Base-by-base conservation (phyloP, 1,140 invertebrate genomes). In the Chironomus tepperi region DNA sequence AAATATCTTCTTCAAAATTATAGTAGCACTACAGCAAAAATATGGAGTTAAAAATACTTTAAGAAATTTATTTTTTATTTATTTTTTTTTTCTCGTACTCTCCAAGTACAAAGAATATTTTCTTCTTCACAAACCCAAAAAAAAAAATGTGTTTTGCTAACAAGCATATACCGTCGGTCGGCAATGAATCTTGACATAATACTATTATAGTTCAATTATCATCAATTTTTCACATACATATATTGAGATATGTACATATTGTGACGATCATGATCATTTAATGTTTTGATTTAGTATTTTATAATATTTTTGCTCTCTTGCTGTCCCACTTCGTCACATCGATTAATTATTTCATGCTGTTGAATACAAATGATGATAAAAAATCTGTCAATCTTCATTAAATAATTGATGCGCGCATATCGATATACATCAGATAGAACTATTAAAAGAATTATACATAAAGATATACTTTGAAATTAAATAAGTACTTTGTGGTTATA, bases 191-290 rank as follows among this genome's bases (percentile, higher is more conserved):
- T 57, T 57, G 47, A 57, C 47, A 57, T 57, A 57, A 57, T 57
- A 57, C 47, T 57, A 57, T 57, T 57, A 57, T 57, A 57, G 47
- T 57, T 57, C 47, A 57, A 57, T 57, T 57, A 57, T 57, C 47
- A 57, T n/a, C n/a, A 57, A n/a, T 34, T 34, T 34, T 34, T 34
- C 24, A 34, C 24, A 34, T 34, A 34, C 24, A 34, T 34, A 34
- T 34, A 34, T 34, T 34, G 24, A 34, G 24, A 34, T 34, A 34
- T 34, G 24, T 34, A 34, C 5, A 34, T 34, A 34, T 34, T 34
- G 5, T 34, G 24, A 34, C 24, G 24, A 34, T 34, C 24, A 34
- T n/a, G 47, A 57, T 57, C 47, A 57, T 57, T 57, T 12, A 57
- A 12, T 57, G 47, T 57, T 57, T 57, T 57, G 47, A 57, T 57